These are phyloP conservation scores for Corella eumyota DNA, from an alignment of 23 tunicate genomes.

Conservation along the genomic window DNA sequence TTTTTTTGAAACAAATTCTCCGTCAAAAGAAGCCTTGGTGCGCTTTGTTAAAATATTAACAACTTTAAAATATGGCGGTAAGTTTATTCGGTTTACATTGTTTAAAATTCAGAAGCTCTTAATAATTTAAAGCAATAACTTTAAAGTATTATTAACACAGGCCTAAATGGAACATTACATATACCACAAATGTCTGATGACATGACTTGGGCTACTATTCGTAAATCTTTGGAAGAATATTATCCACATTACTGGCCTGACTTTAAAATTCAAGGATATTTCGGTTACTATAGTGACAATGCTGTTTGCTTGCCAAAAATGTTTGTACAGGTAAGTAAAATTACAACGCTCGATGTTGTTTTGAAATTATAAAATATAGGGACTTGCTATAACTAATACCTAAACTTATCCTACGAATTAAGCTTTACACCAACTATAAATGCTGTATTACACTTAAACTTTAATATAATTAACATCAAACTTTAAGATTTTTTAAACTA, in stretches of 20 bases:
- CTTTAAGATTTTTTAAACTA: too few relatives aligned
- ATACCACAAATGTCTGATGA: not conserved
- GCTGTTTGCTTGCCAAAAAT: constrained; percentile 64
- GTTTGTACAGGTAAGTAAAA: constrained; percentile 47
- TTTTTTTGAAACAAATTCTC: constrained; percentile 37
- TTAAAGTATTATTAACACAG: not conserved
- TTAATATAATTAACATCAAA: not conserved
- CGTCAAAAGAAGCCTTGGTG: constrained; percentile 10
- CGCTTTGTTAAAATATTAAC: constrained; percentile 8
- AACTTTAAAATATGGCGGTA: not conserved
- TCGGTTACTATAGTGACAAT: constrained; percentile 54
- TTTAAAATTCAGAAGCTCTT: not conserved
- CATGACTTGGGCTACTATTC: constrained; percentile 21
- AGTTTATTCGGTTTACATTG: not conserved
- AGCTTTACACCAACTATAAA: not conserved
- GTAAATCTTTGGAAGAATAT: constrained; percentile 1
- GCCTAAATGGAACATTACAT: not conserved
- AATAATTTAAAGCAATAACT: not conserved
- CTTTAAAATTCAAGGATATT: constrained; percentile 22
- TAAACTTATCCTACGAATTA: too few relatives aligned
- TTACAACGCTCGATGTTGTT: too few relatives aligned
- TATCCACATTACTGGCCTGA: constrained; percentile 37
- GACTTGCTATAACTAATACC: too few relatives aligned
- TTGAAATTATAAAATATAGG: too few relatives aligned
- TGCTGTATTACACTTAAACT: not conserved